Percentiles rank a stretch among this genome's conserved stretches.
These are phyloP conservation scores for Pentamera pediparva DNA, from an alignment of 53 echinoderm and acorn worm species.

Conservation along the genomic window DNA sequence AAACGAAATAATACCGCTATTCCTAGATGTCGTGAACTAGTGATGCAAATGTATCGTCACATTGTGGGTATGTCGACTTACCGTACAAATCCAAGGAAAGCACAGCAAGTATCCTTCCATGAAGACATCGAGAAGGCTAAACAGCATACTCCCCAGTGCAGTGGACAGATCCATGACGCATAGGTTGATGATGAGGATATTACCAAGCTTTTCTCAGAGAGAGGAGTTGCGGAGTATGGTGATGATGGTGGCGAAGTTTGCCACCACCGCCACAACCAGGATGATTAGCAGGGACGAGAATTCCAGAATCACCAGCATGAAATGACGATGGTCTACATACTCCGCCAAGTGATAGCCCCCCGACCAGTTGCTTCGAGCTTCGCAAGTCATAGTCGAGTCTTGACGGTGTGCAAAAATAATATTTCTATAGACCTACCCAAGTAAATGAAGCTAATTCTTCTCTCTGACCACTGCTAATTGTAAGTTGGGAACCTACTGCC, in stretches of 20 bases:
- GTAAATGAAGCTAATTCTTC: no score
- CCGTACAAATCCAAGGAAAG: neutral
- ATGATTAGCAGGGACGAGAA: conserved; percentile 13
- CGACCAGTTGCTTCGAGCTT: no score
- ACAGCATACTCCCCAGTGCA: conserved; percentile 37
- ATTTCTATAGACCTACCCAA: no score
- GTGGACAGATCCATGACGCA: conserved; percentile 36
- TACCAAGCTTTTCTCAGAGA: conserved; percentile 16
- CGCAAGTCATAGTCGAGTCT: no score
- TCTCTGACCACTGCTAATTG: no score
- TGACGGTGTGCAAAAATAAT: no score
- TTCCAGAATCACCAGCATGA: neutral
- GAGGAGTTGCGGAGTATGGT: conserved; percentile 21
- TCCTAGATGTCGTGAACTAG: no score
- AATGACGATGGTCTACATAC: neutral
- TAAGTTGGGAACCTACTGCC: no score
- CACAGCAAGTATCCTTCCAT: conserved; percentile 20
- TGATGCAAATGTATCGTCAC: no score
- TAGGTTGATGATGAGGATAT: conserved; percentile 39
- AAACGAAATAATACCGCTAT: no score
- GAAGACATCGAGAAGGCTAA: conserved; percentile 35
- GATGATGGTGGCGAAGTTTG: conserved; percentile 31
- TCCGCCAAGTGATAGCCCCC: no score
- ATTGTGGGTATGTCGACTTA: no score
- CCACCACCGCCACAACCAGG: conserved; percentile 33